phyloP scores from a whole-genome alignment of 2,113 vertebrate species.

The Verasper variegatus region DNA sequence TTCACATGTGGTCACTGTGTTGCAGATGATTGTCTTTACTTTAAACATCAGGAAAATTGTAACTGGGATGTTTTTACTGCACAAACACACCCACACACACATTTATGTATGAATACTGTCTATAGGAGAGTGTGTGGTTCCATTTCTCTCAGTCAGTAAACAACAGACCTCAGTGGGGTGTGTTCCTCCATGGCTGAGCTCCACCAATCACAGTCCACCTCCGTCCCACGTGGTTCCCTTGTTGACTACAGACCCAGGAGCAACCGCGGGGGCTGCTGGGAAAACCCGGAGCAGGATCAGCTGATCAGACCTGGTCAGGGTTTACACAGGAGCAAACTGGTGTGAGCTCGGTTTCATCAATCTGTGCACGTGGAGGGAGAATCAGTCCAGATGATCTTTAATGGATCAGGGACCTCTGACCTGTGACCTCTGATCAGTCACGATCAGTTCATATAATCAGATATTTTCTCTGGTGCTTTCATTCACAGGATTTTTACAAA shows the following conservation, averaged over 20 bases:
- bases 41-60: too few species aligned
- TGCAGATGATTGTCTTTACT: too few species aligned
- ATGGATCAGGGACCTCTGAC: too few species aligned
- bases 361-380: neutral
- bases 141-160: slow-evolving; percentile 43
- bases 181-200: slow-evolving; percentile 9
- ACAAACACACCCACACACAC: neutral
- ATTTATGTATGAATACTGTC: neutral
- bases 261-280: slow-evolving; percentile 19
- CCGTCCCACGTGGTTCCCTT: slow-evolving; percentile 62
- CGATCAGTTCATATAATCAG: too few species aligned
- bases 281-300: slow-evolving; percentile 25
- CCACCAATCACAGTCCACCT: slow-evolving; percentile 49
- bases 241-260: slow-evolving; percentile 65
- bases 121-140: neutral
- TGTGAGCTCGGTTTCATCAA: neutral
- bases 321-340: neutral
- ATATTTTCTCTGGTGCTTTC: too few species aligned
- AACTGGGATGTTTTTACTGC: too few species aligned
- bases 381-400: too few species aligned
- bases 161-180: slow-evolving; percentile 58
- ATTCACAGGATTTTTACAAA: too few species aligned
- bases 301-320: neutral
- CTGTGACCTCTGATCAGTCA: too few species aligned
- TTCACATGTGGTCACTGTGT: neutral